Percentiles rank a stretch among this genome's conserved stretches.
phyloP scores from a whole-genome alignment of 2,888 invertebrate genomes.

The Lepidochitona cinerea region DNA sequence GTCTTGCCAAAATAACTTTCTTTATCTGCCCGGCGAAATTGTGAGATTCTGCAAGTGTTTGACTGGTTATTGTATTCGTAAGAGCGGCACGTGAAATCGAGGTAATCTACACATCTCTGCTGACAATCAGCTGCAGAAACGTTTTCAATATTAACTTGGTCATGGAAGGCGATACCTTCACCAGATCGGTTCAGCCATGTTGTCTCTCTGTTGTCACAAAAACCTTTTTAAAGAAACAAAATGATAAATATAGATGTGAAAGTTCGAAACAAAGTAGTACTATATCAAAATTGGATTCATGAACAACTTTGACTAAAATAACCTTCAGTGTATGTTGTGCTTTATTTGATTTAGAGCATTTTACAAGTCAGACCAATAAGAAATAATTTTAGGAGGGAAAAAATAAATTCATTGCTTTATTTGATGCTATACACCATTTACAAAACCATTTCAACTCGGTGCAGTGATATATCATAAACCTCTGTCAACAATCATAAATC shows the following conservation, averaged over 20 bases:
- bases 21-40: constrained; percentile 25
- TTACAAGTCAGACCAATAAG: no score
- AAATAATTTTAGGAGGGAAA: no score
- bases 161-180: constrained; percentile 35
- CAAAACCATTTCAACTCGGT: no score
- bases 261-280: not conserved
- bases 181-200: constrained; percentile 18
- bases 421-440: no score
- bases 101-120: constrained; percentile 25
- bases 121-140: constrained; percentile 26
- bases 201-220: constrained; percentile 25
- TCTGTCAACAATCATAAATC: no score
- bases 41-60: constrained; percentile 32
- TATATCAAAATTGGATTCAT: not conserved
- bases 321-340: no score
- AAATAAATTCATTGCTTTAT: no score
- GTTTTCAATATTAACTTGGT: constrained; percentile 27
- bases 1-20: constrained; percentile 28
- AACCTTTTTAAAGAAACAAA: constrained; percentile 29
- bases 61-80: constrained; percentile 29
- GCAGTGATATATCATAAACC: no score
- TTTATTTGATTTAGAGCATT: no score
- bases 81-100: constrained; percentile 36
- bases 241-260: not conserved
- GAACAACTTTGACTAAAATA: no score